These are phyloP conservation scores for Monodelphis domestica DNA, from an alignment of 2,797 vertebrate species.

Conservation along the genomic window DNA sequence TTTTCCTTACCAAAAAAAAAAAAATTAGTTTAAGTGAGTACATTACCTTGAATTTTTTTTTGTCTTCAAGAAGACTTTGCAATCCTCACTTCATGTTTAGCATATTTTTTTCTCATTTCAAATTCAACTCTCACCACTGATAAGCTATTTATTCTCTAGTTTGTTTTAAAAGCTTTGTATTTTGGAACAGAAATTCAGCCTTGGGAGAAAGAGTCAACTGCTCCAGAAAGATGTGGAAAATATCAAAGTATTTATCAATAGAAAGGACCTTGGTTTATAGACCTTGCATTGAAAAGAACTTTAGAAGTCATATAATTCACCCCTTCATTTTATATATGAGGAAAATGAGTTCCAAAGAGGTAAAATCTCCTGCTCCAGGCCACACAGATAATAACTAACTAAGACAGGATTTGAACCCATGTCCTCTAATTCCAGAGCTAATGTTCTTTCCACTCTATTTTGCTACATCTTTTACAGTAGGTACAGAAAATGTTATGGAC, in stretches of 20 bases:
- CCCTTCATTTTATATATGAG: background rate
- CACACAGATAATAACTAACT: background rate
- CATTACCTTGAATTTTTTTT: conserved; percentile 38
- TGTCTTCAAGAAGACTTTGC: background rate
- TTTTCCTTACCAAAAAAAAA: conserved; percentile 27
- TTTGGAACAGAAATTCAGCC: background rate
- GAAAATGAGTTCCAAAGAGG: background rate
- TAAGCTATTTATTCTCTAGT: background rate
- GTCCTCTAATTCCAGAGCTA: background rate
- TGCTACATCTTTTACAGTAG: background rate
- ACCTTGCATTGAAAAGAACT: background rate
- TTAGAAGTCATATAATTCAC: background rate
- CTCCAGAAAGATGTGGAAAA: background rate
- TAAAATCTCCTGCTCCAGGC: background rate
- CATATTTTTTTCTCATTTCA: conserved; percentile 30
- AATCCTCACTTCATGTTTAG: conserved; percentile 37
- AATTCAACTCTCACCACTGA: conserved; percentile 43
- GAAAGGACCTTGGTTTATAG: background rate
- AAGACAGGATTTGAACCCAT: background rate
- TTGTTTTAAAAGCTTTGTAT: background rate
- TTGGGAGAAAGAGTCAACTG: background rate
- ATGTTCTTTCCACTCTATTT: background rate
- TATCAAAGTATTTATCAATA: background rate
- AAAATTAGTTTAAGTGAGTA: conserved; percentile 51
- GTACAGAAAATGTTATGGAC: background rate